Evolutionary conservation across 2,113 vertebrate species (phyloP), one percentile per base, ranked within the genome.

Genomic region (Austrofundulus limnaeus): DNA sequence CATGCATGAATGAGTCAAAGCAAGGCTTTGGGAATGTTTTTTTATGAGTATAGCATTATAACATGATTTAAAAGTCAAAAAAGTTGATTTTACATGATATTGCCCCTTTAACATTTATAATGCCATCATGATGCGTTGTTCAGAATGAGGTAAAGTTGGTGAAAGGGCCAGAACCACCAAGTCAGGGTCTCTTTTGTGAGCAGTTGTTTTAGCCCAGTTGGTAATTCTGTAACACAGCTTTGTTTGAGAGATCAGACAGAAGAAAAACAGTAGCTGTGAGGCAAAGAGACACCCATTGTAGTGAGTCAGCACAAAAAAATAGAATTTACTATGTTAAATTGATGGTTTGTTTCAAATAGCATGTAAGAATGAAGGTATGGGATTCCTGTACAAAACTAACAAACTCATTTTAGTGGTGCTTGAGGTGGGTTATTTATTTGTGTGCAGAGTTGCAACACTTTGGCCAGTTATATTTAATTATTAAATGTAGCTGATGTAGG

Each of bases 131-230:
- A 62, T 25, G 49, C 34, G 2, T 31, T 24, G 59, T 48, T 45
- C 53, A 43, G 19, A 50, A 39, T 58, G 64, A 41, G 54, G 46
- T 67, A 61, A 73, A 71, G 59, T 75, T 70, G 71, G 62, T 65
- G 67, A 58, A 46, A 68, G 67, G 49, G 38, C 61, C 70, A 50
- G 56, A 73, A 71, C 73, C 75, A 82, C 63, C 66, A 72, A 80
- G 85, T 79, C 83, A 83, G 77, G 81, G 78, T 37, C 66, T 71
- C 72, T 78, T 81, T 89, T 90, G 85, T 88, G 69, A 81, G 58
- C 66, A 45, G 88, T 87, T 86, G 82, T 90, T 90, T 77, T 80
- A 82, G 85, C 78, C 89, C 87, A 87, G 78, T 87, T 87, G 84
- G 59, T 72, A 81, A 75, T 80, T 81, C 76, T 79, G 78, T 82